These are phyloP conservation scores for Tragulus kanchil DNA, from an alignment of 2,113 vertebrate species.

Conservation along the genomic window DNA sequence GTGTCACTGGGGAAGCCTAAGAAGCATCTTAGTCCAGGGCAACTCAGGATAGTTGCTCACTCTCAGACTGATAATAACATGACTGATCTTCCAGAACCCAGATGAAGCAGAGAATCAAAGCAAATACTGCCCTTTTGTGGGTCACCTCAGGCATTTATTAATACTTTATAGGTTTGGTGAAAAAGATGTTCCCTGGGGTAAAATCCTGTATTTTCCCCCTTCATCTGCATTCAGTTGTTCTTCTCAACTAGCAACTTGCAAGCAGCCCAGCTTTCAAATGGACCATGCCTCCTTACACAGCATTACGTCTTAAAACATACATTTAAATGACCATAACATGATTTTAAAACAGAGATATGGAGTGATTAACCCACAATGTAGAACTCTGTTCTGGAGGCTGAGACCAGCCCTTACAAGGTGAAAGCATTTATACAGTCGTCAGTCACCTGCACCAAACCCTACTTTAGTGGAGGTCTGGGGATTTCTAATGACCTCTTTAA, in stretches of 20 bases:
- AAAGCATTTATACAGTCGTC: constrained; percentile 28
- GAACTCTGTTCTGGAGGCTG: constrained; percentile 58
- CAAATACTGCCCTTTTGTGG: neutral
- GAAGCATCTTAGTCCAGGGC: neutral
- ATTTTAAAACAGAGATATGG: constrained; percentile 74
- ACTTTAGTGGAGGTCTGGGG: constrained; percentile 62
- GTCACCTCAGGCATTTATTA: neutral
- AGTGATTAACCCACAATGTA: constrained; percentile 72
- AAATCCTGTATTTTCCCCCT: constrained; percentile 43
- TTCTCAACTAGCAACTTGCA: neutral
- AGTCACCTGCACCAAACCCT: constrained; percentile 49
- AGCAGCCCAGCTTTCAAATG: constrained; percentile 69
- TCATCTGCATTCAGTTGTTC: constrained; percentile 60
- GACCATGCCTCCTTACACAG: constrained; percentile 57
- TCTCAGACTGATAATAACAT: neutral
- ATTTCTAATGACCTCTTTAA: constrained; percentile 72
- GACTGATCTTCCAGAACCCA: neutral
- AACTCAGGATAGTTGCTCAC: neutral
- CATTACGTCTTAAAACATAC: constrained; percentile 67
- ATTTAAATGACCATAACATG: constrained; percentile 66
- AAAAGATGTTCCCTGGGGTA: constrained; percentile 42
- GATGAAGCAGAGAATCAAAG: neutral
- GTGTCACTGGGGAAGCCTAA: neutral
- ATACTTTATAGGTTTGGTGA: neutral
- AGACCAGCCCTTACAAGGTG: constrained; percentile 62